Evolutionary conservation across 2,113 vertebrate species (phyloP), one percentile per base, ranked within the genome.

Genomic region (Lynx canadensis): DNA sequence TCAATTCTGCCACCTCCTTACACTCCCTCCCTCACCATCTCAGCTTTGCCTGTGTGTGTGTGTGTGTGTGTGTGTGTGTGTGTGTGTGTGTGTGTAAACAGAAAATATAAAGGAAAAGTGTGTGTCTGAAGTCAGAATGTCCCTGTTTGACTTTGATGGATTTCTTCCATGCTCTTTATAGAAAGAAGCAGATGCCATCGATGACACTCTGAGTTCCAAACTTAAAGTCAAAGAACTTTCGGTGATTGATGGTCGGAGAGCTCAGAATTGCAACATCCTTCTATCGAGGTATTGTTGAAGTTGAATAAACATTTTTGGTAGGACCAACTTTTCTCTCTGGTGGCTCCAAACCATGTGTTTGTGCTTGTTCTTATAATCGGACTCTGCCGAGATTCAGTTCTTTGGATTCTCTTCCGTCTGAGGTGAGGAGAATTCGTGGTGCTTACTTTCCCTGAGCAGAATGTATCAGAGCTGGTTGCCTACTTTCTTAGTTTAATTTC

Each of bases 221-320:
- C 98, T 98, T 95, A 99, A 99, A 98, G 99, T 99, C 97, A 99
- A 99, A 98, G 99, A 99, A 98, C 99, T 99, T 95, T 99, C 99
- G 0, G 99, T 99, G 96, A 99, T 99, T 74, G 99, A 99, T 0
- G 99, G 99, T 45, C 99, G 99, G 29, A 99, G 99, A 97, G 99
- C 99, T 97, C 99, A 99, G 98, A 99, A 99, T 82, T 99, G 99
- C 99, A 99, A 99, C 98, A 99, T 99, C 98, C 99, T 99, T 79
- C 99, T 99, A 41, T 99, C 99, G 21, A 99, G 99, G 99, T 99
- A 98, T 48, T 95, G 74, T 83, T 93, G 10, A 89, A 89, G 2
- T 73, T 60, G 33, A 97, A 52, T 85, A 87, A 84, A 84, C 65
- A 45, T 85, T 87, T 69, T 38, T 88, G 52, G 57, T n/a, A 45